phyloP scores from a whole-genome alignment of 1,140 invertebrate species.

The Lepidurus apus region DNA sequence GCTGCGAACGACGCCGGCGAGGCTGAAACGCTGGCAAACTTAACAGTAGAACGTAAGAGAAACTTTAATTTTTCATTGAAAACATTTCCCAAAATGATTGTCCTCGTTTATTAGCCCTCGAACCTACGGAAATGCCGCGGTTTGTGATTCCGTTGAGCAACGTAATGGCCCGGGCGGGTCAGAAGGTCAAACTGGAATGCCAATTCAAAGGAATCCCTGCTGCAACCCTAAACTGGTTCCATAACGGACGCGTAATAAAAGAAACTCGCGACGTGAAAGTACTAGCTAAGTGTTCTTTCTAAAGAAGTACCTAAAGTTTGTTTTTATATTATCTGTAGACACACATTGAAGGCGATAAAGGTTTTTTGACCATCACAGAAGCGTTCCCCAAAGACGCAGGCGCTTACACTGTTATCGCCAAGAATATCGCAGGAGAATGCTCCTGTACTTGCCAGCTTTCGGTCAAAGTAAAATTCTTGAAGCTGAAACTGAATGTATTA shows the following conservation, averaged over 20 bases:
- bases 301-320: background rate
- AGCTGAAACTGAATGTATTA: background rate
- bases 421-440: constrained; percentile 59
- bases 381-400: constrained; percentile 66
- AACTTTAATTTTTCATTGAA: background rate
- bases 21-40: constrained; percentile 46
- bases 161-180: constrained; percentile 57
- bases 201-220: constrained; percentile 47
- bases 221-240: constrained; percentile 49
- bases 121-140: constrained; percentile 50
- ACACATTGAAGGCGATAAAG: constrained; percentile 53
- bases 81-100: background rate
- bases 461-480: constrained; percentile 50
- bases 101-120: constrained; percentile 45
- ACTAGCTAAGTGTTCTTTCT: background rate
- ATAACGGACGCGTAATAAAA: constrained; percentile 52
- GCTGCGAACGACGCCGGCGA: constrained; percentile 52
- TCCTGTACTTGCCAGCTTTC: constrained; percentile 58
- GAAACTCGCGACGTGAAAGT: constrained; percentile 50
- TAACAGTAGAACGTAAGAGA: constrained; percentile 49
- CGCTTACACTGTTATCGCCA: constrained; percentile 57
- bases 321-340: constrained; percentile 49
- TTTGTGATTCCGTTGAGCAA: constrained; percentile 54
- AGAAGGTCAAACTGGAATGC: constrained; percentile 63
- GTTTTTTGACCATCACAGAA: constrained; percentile 61